phyloP scores from a whole-genome alignment of 1,140 invertebrate genomes.

The Zaprionus nigranus region DNA sequence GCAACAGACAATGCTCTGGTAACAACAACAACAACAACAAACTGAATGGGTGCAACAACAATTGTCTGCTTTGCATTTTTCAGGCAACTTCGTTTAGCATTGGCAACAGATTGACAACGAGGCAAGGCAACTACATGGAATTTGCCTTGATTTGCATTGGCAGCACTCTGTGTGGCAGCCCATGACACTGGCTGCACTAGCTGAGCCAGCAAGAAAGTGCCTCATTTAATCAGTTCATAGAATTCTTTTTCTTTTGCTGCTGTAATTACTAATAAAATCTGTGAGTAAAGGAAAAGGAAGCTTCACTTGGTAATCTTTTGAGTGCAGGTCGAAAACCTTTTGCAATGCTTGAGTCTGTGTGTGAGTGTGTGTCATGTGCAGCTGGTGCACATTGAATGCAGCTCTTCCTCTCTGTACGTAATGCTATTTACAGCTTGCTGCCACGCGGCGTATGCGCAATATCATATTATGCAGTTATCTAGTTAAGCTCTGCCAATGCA shows the following conservation, averaged over 20 bases:
- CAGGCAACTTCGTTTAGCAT: conserved; percentile 42
- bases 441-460: conserved; percentile 41
- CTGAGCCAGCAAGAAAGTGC: not conserved
- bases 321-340: not conserved
- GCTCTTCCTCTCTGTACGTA: not conserved
- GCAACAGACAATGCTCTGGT: conserved; percentile 42
- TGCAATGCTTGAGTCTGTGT: too few species aligned
- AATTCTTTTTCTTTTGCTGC: not conserved
- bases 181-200: too few species aligned
- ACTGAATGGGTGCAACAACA: conserved; percentile 11
- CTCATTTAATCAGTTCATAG: not conserved
- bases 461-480: conserved; percentile 52
- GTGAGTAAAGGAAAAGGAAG: not conserved
- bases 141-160: conserved; percentile 34
- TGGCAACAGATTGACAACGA: conserved; percentile 44
- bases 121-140: conserved; percentile 3
- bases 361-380: not conserved
- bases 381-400: not conserved
- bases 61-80: conserved; percentile 43
- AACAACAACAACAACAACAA: conserved; percentile 16
- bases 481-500: conserved; percentile 55
- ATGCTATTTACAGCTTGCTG: conserved; percentile 25
- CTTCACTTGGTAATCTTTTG: not conserved
- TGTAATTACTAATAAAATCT: not conserved
- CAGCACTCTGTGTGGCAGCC: conserved; percentile 21